phyloP scores from a whole-genome alignment of 2,113 vertebrate species.

The Alethe castanea region DNA sequence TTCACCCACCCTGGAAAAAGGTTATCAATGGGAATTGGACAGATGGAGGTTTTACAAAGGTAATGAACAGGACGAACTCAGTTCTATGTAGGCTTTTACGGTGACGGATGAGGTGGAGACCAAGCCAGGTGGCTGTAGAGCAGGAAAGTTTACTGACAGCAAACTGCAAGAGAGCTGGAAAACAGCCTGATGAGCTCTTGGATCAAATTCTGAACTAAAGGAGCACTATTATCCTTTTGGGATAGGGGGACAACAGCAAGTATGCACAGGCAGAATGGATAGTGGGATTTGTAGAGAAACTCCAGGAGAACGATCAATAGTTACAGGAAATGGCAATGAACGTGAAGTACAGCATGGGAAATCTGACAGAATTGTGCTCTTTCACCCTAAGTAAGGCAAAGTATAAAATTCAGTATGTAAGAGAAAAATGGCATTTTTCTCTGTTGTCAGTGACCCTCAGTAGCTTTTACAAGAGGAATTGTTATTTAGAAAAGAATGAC shows the following conservation, averaged over 20 bases:
- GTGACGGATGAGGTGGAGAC: background rate
- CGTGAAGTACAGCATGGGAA: background rate
- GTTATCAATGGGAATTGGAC: background rate
- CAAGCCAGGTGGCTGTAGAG: background rate
- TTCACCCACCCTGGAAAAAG: background rate
- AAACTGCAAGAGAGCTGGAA: background rate
- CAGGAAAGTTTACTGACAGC: constrained; percentile 1
- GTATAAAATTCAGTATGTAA: background rate
- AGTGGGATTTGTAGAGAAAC: background rate
- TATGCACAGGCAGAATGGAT: background rate
- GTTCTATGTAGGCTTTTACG: background rate
- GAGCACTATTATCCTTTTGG: background rate
- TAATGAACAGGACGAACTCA: background rate
- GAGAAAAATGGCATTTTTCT: background rate
- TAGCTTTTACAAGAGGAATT: background rate
- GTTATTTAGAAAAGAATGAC: background rate
- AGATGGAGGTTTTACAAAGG: background rate
- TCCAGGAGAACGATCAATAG: background rate
- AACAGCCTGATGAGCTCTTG: background rate
- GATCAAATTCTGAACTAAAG: background rate
- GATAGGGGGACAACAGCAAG: background rate
- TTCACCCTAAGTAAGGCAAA: background rate
- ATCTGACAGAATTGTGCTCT: background rate
- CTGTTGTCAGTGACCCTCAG: background rate
- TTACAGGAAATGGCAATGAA: background rate